Evolutionary conservation across 1,140 invertebrate species (phyloP).

Genomic region (Sarcophaga peregrina): DNA sequence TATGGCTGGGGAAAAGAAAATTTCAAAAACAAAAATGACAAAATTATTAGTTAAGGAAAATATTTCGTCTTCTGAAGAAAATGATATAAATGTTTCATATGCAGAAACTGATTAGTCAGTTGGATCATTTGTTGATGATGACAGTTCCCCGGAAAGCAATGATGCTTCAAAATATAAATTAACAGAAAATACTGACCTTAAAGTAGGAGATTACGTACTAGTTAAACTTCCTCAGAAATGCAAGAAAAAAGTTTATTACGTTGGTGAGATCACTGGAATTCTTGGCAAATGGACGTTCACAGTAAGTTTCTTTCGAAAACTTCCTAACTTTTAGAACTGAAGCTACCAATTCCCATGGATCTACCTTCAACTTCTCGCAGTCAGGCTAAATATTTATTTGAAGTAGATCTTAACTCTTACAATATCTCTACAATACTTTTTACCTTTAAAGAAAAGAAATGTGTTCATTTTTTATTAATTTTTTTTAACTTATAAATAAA

Average conservation of each 20-base stretch:
- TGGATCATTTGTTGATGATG: constrained; percentile 17
- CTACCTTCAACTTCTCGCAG: constrained; percentile 16
- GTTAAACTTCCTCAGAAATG: neutral
- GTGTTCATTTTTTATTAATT: neutral
- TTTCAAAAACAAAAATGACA: too few relatives aligned
- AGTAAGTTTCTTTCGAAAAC: constrained; percentile 21
- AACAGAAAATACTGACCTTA: constrained; percentile 1
- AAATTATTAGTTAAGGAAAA: neutral
- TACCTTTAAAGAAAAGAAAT: neutral
- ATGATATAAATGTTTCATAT: neutral
- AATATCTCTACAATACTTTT: neutral
- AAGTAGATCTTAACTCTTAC: neutral
- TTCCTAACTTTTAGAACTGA: neutral
- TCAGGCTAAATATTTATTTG: constrained; percentile 2
- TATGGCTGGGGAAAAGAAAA: too few relatives aligned
- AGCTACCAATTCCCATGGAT: neutral
- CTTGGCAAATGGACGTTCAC: constrained; percentile 17
- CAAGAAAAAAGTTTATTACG: too few relatives aligned
- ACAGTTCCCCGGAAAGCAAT: neutral
- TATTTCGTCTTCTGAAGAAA: constrained; percentile 1
- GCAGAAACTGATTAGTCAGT: constrained; percentile 21
- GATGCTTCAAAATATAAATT: constrained; percentile 25
- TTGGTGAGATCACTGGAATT: constrained; percentile 9
- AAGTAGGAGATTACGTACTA: constrained; percentile 17
- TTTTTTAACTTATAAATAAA: neutral